These are phyloP conservation scores for Atta cephalotes DNA, from an alignment of 1,140 invertebrate species.

Conservation along the genomic window DNA sequence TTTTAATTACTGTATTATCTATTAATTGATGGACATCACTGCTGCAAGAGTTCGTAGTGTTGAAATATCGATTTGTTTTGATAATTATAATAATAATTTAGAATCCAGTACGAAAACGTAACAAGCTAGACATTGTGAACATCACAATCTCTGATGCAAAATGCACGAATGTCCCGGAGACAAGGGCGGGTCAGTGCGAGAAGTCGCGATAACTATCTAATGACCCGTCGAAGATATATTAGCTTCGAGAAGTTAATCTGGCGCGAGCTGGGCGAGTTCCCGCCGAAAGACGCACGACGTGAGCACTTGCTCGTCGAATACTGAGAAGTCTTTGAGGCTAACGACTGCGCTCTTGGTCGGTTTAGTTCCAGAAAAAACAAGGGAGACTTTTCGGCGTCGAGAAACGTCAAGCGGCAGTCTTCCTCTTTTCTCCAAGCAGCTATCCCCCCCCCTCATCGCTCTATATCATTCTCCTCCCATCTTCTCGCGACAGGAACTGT, in stretches of 20 bases:
- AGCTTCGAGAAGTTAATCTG: constrained; percentile 55
- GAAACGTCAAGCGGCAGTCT: constrained; percentile 58
- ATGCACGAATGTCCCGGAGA: constrained; percentile 21
- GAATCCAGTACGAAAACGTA: constrained; percentile 2
- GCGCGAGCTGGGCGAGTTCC: constrained; percentile 29
- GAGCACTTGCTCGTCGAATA: constrained; percentile 64
- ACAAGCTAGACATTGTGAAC: constrained; percentile 31
- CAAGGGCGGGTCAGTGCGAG: constrained; percentile 44
- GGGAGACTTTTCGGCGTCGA: constrained; percentile 72
- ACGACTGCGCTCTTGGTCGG: constrained; percentile 65
- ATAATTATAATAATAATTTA: not conserved
- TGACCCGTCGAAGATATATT: constrained; percentile 58
- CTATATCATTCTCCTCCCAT: not conserved
- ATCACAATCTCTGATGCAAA: not conserved
- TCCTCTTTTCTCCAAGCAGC: constrained; percentile 13
- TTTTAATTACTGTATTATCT: not conserved
- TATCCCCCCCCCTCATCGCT: not conserved
- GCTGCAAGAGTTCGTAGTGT: not conserved
- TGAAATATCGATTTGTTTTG: constrained; percentile 1
- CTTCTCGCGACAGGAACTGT: constrained; percentile 71
- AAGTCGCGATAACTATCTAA: constrained; percentile 47
- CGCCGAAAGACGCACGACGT: constrained; percentile 59
- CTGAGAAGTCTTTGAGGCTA: constrained; percentile 72
- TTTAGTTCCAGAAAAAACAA: constrained; percentile 72
- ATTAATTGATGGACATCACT: not conserved